Evolutionary conservation across 2,797 vertebrate species (phyloP).

Genomic region (Pseudotriccus pelzelni): DNA sequence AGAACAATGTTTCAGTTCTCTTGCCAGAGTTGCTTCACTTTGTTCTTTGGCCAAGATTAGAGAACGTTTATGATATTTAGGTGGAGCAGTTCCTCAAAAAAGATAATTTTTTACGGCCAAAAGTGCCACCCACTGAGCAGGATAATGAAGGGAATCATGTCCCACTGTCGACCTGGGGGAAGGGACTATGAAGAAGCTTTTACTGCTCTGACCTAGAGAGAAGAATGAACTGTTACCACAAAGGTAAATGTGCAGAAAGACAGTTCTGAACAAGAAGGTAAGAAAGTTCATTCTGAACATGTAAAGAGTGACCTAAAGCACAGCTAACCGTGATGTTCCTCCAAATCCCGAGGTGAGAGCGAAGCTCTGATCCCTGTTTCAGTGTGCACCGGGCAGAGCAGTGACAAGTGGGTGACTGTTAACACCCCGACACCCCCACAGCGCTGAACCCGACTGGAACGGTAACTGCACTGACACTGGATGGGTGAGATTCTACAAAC

Average conservation of each 20-base stretch:
- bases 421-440: background rate
- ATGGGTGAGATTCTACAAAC: background rate
- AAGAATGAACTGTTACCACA: background rate
- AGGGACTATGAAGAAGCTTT: background rate
- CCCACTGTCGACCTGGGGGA: background rate
- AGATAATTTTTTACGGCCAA: conserved; percentile 19
- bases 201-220: conserved; percentile 9
- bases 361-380: background rate
- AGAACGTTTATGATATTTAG: conserved; percentile 64
- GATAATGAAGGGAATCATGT: conserved; percentile 57
- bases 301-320: background rate
- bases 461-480: background rate
- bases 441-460: background rate
- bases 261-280: background rate
- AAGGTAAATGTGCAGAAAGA: background rate
- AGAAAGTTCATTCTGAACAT: background rate
- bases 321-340: background rate
- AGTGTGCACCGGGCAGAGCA: background rate
- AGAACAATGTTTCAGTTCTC: conserved; percentile 66
- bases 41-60: conserved; percentile 63
- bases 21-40: conserved; percentile 62
- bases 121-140: conserved; percentile 63
- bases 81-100: conserved; percentile 60
- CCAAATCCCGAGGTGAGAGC: background rate
- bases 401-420: background rate